Base-by-base conservation (phyloP, 2,888 invertebrate genomes). In the Megamerina dolium region DNA sequence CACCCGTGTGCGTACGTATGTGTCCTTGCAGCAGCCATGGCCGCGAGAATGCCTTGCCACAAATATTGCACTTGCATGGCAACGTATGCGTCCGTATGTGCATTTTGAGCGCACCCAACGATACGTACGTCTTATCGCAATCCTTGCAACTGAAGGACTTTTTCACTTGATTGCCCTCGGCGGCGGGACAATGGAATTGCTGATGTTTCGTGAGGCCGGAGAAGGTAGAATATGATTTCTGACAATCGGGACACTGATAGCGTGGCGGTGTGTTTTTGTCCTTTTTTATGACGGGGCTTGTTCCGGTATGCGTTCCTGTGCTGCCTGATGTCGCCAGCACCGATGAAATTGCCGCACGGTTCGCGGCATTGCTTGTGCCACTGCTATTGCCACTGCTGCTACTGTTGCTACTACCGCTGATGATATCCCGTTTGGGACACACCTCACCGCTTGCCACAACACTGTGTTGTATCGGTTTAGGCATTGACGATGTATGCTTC, bases 11-110 rank as follows among this genome's bases (percentile, higher is more conserved):
- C 0, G 96, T 97, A 41, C 97, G 79, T 62, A 96, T 92, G 75
- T 97, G 97, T 2, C 96, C 96, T 74, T 97, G 96, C 9, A 97
- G 80, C 45, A 97, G 74, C 96, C 96, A 97, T 4, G 96, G 96
- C 13, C 96, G 77, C 33, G 93, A 94, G 76, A 97, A 97, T 1
- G 95, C 94, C 67, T 97, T 97, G 23, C 95, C 95, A 67, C 96
- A 97, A 45, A 94, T 77, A 57, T 87, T 85, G 67, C 97, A 97
- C 73, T 94, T 94, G 79, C 96, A 96, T 6, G 96, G 96, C 58
- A 97, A 73, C 2, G 96, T 97, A 72, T 97, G 97, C 5, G 96
- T 97, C 52, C 96, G 81, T 59, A 97, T 96, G 75, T 97, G 97
- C 96, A 97, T 97, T 74, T 97, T 97, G 12, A 97, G 77, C 0